These are phyloP conservation scores for Amazona vittata DNA, from an alignment of 2,113 vertebrate genomes.

Conservation along the genomic window DNA sequence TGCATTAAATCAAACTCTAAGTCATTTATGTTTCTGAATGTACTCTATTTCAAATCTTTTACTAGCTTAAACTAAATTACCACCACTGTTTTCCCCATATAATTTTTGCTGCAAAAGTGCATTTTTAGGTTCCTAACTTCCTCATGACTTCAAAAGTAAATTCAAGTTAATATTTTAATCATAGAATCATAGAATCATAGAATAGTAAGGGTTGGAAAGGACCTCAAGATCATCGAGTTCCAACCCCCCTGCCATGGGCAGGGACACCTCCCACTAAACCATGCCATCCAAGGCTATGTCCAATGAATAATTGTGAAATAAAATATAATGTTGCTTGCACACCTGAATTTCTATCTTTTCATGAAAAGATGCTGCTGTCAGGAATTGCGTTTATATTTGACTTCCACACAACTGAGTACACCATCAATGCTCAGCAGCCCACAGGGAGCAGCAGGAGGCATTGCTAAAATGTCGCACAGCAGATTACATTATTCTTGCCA, in stretches of 20 bases:
- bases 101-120: background rate
- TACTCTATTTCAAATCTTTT: background rate
- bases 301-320: background rate
- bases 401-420: background rate
- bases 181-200: no score
- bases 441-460: slow-evolving; percentile 4
- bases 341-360: background rate
- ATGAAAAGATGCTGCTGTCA: background rate
- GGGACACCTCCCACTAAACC: no score
- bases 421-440: background rate
- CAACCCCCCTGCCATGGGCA: no score
- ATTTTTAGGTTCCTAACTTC: background rate
- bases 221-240: no score
- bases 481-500: slow-evolving; percentile 5
- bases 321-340: background rate
- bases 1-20: background rate
- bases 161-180: background rate
- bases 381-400: background rate
- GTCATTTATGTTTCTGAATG: background rate
- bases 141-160: background rate
- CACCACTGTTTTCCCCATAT: background rate
- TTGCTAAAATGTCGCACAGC: background rate
- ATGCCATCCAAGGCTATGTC: no score
- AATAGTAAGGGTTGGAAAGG: no score
- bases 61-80: background rate